phyloP scores from a whole-genome alignment of 2,797 vertebrate species.

The Trachops cirrhosus region DNA sequence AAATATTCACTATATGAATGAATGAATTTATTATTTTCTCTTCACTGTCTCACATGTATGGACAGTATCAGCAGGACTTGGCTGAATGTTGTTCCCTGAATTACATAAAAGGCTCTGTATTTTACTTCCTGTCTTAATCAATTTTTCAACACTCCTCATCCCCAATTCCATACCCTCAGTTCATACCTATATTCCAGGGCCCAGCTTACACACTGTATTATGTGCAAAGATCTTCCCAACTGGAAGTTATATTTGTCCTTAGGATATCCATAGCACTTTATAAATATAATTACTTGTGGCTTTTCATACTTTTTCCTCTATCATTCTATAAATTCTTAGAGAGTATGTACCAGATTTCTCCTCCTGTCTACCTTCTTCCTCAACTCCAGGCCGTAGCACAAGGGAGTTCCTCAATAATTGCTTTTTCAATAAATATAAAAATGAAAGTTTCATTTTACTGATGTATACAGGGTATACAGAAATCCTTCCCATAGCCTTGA shows the following conservation, averaged over 20 bases:
- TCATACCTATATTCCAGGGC: not conserved
- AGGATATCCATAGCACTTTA: not conserved
- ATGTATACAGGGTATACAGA: not conserved
- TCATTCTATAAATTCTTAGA: not conserved
- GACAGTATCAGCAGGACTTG: not conserved
- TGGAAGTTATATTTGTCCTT: not conserved
- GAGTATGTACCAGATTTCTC: not conserved
- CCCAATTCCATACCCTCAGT: not conserved
- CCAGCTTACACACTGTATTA: not conserved
- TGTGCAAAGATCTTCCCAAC: not conserved
- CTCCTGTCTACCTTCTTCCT: not conserved
- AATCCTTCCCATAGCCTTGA: not conserved
- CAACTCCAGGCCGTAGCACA: not conserved
- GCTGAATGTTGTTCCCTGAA: not conserved
- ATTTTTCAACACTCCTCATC: not conserved
- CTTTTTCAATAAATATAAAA: not conserved
- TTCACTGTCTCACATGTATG: not conserved
- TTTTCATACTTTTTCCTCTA: not conserved
- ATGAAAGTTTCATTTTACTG: not conserved
- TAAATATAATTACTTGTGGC: not conserved
- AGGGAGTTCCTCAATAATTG: not conserved
- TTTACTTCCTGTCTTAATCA: not conserved
- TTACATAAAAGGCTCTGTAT: not conserved
- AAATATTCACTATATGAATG: not conserved
- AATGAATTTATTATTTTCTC: not conserved